Evolutionary conservation across 2,797 vertebrate species (phyloP), one percentile per base, ranked within the genome.

Genomic region (Spinibarbus caldwelli): DNA sequence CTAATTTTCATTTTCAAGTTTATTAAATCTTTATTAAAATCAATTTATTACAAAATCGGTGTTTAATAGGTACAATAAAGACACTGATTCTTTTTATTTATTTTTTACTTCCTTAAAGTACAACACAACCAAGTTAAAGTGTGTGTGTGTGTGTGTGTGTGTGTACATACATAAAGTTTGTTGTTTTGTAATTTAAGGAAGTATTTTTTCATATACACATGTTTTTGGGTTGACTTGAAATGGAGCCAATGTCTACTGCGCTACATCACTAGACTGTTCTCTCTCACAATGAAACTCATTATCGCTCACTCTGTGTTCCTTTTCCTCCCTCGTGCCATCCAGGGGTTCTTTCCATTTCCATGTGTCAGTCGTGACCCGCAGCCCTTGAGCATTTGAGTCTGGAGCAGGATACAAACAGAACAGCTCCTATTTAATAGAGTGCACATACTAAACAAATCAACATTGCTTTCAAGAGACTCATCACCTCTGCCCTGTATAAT

Each of bases 401-500:
- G 34, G 14, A 57, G 52, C 34, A 21, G 49, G 34, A 57, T 26
- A 38, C 66, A 62, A n/a, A 82, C 52, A 72, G 26, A 54, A 15
- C 47, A 11, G 43, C 23, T 70, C 54, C 45, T 41, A 9, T 19
- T 31, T 31, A 78, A 45, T 45, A 17, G 5, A 59, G 26, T 15
- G 11, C 49, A 72, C 68, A 82, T 15, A 54, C 15, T 23, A 79
- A 31, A 79, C 41, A 64, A 34, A 62, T 43, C 52, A 59, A 31
- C 36, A 29, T 29, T 3, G 6, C 80, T 59, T 72, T 43, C 67
- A 72, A 36, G 29, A 82, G 68, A 59, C 15, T 73, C 52, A 45
- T 72, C 80, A 62, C 80, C 52, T 59, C 80, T 23, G 17, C 52
- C 31, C 38, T 57, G 36, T 31, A 14, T 43, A 59, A 59, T 52